Conservation (phyloP, 2,797 vertebrate species). For the Melanotaenia trifasciata region DNA sequence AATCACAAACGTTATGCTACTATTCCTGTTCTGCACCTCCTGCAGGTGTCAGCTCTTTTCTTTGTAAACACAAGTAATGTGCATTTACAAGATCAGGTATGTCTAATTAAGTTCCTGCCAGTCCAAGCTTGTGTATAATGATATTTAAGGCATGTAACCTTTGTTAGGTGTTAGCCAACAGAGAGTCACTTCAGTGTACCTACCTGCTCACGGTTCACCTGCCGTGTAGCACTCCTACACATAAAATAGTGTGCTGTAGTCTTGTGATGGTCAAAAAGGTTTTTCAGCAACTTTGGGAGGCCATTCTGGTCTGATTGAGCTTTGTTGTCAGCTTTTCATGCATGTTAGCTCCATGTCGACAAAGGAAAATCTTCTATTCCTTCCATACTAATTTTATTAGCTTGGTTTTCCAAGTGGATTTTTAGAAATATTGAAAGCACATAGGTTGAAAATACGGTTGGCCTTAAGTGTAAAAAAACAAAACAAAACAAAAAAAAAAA, state of each 20-base stretch:
- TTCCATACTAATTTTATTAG: slow-evolving; percentile 22
- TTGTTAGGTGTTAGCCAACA: slow-evolving; percentile 11
- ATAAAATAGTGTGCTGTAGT: slow-evolving; percentile 7
- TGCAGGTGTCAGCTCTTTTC: neutral
- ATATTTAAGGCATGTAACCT: slow-evolving; percentile 31
- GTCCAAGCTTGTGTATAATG: slow-evolving; percentile 2
- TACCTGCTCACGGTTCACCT: slow-evolving; percentile 6
- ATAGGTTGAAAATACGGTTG: slow-evolving; percentile 25
- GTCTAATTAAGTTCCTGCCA: slow-evolving; percentile 19
- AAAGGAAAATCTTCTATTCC: slow-evolving; percentile 7
- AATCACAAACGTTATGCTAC: neutral
- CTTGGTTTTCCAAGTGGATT: slow-evolving; percentile 5
- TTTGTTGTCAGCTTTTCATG: slow-evolving; percentile 5
- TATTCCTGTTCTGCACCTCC: neutral
- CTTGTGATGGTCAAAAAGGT: slow-evolving; percentile 13
- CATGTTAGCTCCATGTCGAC: slow-evolving; percentile 14
- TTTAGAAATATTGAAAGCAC: slow-evolving; percentile 34
- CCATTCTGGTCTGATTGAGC: neutral
- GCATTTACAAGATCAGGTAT: slow-evolving; percentile 1
- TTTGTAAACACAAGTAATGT: slow-evolving; percentile 20
- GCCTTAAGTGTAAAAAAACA: slow-evolving; percentile 3
- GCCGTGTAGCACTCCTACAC: neutral
- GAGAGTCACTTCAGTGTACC: slow-evolving; percentile 9
- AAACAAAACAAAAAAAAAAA: slow-evolving; percentile 7
- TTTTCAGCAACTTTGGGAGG: slow-evolving; percentile 14